Evolutionary conservation across 2,797 vertebrate genomes (phyloP).

Genomic region (Eulemur rubriventer): DNA sequence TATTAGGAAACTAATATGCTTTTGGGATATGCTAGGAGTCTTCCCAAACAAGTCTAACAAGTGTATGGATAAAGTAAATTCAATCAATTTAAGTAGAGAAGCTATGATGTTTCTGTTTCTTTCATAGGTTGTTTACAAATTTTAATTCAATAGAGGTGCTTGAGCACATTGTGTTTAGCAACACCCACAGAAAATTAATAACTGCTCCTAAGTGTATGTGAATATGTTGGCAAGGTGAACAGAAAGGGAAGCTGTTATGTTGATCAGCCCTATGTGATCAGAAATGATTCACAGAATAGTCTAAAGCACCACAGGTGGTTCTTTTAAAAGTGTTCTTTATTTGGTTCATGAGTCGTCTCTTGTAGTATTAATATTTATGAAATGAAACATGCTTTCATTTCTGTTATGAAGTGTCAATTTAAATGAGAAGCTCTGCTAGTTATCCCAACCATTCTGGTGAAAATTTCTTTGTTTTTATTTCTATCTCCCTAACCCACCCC

Average conservation of each 20-base stretch:
- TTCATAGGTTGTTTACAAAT: background rate
- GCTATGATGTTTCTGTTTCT: background rate
- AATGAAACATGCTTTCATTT: constrained; percentile 3
- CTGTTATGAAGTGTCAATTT: background rate
- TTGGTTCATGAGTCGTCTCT: background rate
- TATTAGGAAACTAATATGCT: background rate
- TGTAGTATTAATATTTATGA: background rate
- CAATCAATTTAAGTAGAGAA: background rate
- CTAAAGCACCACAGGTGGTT: background rate
- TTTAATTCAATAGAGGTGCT: background rate
- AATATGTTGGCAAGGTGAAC: background rate
- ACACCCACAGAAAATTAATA: background rate
- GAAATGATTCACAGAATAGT: background rate
- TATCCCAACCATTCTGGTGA: background rate
- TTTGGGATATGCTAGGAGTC: background rate
- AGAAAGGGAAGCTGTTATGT: background rate
- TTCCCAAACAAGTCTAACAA: background rate
- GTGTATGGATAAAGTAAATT: background rate
- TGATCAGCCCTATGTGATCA: background rate
- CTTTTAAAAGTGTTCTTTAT: background rate
- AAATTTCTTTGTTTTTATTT: background rate
- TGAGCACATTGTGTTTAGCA: background rate
- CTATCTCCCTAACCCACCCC: background rate
- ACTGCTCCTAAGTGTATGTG: background rate
- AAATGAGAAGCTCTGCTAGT: background rate